Base-by-base conservation (phyloP, 2,797 vertebrate genomes). In the Acrossocheilus wenchowensis region DNA sequence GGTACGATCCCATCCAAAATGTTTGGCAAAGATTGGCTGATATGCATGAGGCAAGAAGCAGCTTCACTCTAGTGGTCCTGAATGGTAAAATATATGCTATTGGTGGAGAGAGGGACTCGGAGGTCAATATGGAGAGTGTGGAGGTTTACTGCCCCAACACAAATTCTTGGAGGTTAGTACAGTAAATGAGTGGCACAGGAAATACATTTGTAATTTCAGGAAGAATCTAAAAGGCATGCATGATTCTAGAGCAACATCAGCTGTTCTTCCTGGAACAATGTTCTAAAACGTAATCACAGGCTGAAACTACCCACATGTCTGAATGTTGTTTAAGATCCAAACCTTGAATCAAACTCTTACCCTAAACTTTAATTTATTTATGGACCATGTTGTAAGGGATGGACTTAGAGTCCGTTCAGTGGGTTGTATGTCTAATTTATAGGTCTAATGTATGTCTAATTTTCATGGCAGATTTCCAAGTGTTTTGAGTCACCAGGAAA, bases 111-210 rank as follows among this genome's bases (percentile, higher is more conserved):
- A 87, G 50, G 48, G 80, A 89, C 66, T 86, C 88, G 2, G 87
- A 87, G 8, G 69, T 69, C 82, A 91, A 87, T 57, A 36, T 87
- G 64, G 90, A 88, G 52, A 92, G 78, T 83, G 90, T 92, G 39
- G 90, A 92, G 39, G 87, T 84, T 50, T 92, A 92, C 89, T 89
- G 88, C 30, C 86, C 88, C n/a, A 52, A 74, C 48, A 88, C 78
- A 48, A 81, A 91, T 84, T 66, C 66, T 39, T 92, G 92, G 92
- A 91, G 90, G 92, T 92, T 83, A 80, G 87, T 45, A 43, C 45
- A 48, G 15, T 26, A 43, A 78, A 87, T 4, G 30, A 81, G 43
- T 9, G n/a, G 48, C 36, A 71, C 62, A 39, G 39, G 7, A 71
- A 75, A 78, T 39, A 2, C 34, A 36, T 68, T 19, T 68, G 34